Percentiles rank a stretch among this genome's conserved stretches.
phyloP scores from a whole-genome alignment of 2,113 vertebrate genomes.

The Sturnira hondurensis region DNA sequence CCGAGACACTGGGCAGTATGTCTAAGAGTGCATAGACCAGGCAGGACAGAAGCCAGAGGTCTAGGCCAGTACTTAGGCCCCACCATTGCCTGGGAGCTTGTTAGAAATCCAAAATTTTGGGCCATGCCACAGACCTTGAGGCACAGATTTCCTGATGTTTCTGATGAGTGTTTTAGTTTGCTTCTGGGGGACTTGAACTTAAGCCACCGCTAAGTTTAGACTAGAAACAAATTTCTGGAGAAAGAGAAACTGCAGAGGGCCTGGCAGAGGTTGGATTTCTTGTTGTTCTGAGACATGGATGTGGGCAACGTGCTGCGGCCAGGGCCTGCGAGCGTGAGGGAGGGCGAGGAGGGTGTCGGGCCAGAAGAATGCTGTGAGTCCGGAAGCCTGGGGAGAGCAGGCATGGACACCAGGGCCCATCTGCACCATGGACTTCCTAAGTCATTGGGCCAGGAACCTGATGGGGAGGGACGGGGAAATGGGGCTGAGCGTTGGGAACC shows the following conservation, averaged over 20 bases:
- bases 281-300: not conserved
- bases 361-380: not conserved
- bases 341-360: not conserved
- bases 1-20: rapidly evolving
- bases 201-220: not conserved
- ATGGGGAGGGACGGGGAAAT: not conserved
- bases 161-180: not conserved
- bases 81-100: not conserved
- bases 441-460: not conserved
- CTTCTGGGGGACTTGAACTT: not conserved
- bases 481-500: not conserved
- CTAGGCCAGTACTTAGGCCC: not conserved
- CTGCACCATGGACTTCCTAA: not conserved
- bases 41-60: not conserved
- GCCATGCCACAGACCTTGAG: not conserved
- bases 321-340: not conserved
- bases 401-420: rapidly evolving
- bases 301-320: not conserved
- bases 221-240: not conserved
- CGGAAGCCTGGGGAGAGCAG: not conserved
- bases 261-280: not conserved
- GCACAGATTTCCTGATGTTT: not conserved
- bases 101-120: not conserved
- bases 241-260: not conserved
- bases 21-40: not conserved